A percentile compares a stretch with the other conserved stretches of the same genome.
phyloP scores from a whole-genome alignment of 2,113 vertebrate genomes.

The Leuciscus idus region DNA sequence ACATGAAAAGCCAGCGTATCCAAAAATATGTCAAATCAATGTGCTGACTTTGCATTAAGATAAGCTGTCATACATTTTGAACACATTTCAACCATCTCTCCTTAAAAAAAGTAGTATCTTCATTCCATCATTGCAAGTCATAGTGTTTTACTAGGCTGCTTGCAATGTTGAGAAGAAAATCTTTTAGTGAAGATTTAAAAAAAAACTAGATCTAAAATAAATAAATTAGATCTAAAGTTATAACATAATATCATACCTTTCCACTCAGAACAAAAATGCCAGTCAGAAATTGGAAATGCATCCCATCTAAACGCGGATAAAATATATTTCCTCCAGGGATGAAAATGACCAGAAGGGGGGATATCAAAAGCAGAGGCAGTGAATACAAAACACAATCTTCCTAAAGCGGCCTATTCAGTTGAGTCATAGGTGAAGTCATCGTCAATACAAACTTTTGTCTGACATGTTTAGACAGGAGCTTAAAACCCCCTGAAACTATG shows the following conservation, averaged over 20 bases:
- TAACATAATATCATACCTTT: background rate
- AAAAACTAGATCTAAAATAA: background rate
- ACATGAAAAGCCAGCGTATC: background rate
- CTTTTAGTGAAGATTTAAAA: too few species aligned
- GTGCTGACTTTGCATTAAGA: too few species aligned
- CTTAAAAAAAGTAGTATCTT: too few species aligned
- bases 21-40: background rate
- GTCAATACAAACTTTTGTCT: background rate
- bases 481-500: background rate
- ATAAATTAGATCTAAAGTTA: background rate
- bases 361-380: background rate
- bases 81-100: too few species aligned
- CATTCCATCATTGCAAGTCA: too few species aligned
- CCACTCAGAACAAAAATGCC: background rate
- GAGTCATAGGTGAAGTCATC: background rate
- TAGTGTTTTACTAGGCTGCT: background rate
- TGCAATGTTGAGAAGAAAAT: background rate
- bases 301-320: background rate
- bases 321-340: background rate
- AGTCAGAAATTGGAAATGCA: background rate
- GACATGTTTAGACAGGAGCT: constrained; percentile 10
- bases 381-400: background rate
- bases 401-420: background rate
- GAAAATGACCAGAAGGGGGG: background rate
- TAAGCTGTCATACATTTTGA: too few species aligned